Conservation (phyloP, 2,888 invertebrate species). For the Anodontia alba region DNA sequence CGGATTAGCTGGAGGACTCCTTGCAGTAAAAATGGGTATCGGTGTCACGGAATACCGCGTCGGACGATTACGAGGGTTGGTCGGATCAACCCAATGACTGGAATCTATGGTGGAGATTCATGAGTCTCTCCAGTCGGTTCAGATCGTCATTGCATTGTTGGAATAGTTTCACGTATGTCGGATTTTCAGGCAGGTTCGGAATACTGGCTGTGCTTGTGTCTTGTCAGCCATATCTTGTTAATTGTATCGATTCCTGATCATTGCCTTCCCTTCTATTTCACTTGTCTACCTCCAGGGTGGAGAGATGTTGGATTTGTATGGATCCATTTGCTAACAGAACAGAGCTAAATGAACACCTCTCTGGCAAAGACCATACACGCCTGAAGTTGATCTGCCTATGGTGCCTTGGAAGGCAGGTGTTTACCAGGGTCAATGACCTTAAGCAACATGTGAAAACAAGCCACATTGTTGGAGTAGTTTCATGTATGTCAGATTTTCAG, state of each 20-base stretch:
- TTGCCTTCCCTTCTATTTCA: background rate
- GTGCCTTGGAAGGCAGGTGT: slow-evolving; percentile 24
- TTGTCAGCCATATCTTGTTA: background rate
- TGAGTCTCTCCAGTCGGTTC: background rate
- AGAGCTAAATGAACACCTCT: slow-evolving; percentile 12
- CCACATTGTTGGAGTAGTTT: no score
- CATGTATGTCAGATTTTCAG: no score
- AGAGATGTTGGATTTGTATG: no score
- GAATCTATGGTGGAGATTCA: background rate
- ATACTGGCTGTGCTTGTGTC: no score
- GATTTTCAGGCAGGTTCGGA: background rate
- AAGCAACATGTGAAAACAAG: slow-evolving; percentile 12
- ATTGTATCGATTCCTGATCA: background rate
- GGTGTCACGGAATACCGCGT: background rate
- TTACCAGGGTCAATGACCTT: slow-evolving; percentile 28
- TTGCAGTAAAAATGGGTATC: background rate
- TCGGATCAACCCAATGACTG: slow-evolving; percentile 2
- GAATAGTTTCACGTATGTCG: background rate
- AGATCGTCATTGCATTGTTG: background rate
- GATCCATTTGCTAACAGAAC: slow-evolving; percentile 15
- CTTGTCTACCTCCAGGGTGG: slow-evolving; percentile 21
- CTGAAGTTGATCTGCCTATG: no score
- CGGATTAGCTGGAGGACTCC: no score
- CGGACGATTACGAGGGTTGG: background rate
- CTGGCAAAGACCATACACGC: no score